Evolutionary conservation across 2,113 vertebrate species (phyloP).

Genomic region (Pogona vitticeps): DNA sequence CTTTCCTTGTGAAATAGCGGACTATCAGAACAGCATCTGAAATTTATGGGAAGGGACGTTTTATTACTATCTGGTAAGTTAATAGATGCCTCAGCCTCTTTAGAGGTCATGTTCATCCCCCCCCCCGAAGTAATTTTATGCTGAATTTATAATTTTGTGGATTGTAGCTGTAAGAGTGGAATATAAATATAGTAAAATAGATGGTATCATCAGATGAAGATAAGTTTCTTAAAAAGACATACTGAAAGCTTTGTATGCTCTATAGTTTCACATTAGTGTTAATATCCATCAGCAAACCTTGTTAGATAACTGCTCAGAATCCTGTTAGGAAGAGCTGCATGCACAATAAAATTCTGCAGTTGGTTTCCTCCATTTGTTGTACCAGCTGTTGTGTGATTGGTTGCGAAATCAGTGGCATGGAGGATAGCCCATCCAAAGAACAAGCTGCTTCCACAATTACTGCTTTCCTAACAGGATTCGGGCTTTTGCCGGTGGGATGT

Average conservation of each 20-base stretch:
- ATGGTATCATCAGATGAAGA: neutral
- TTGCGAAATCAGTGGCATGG: too few species aligned
- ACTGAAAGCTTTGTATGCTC: too few species aligned
- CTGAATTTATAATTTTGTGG: too few species aligned
- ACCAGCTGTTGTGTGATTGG: too few species aligned
- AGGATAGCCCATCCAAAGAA: too few species aligned
- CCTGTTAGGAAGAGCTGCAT: too few species aligned
- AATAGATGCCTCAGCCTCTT: neutral
- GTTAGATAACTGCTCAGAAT: neutral
- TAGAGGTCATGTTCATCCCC: neutral
- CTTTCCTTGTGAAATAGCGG: conserved; percentile 63
- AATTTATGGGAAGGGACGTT: conserved; percentile 46
- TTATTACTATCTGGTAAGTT: conserved; percentile 69
- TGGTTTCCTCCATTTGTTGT: too few species aligned
- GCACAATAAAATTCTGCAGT: too few species aligned
- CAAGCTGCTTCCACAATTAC: too few species aligned
- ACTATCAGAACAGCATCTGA: conserved; percentile 23
- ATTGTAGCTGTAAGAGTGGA: neutral
- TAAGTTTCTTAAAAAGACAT: neutral
- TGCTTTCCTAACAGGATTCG: too few species aligned
- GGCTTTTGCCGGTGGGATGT: too few species aligned
- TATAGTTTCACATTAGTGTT: neutral
- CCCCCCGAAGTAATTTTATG: neutral
- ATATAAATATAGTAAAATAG: neutral
- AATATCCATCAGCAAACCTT: neutral